Evolutionary conservation across 2,888 invertebrate species (phyloP).

Genomic region (Drosophila flavopinicola): DNA sequence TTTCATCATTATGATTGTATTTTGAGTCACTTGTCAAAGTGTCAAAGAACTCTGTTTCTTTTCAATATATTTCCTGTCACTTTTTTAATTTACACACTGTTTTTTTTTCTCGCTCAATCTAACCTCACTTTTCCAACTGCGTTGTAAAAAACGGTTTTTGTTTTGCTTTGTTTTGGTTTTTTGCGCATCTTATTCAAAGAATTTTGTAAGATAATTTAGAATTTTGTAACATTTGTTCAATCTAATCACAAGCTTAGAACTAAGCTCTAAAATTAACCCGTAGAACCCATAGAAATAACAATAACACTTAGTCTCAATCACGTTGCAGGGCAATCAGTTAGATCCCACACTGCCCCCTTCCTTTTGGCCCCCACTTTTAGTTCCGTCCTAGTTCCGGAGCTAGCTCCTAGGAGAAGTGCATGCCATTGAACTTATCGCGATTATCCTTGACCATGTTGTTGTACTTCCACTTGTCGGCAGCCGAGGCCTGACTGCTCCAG

Average conservation of each 20-base stretch:
- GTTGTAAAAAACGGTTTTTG: neutral
- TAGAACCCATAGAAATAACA: conserved; percentile 36
- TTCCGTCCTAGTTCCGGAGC: too few relatives aligned
- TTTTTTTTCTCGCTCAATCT: neutral
- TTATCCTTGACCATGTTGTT: conserved; percentile 82
- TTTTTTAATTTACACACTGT: neutral
- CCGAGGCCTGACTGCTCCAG: conserved; percentile 71
- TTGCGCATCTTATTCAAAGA: conserved; percentile 51
- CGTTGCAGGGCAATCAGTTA: conserved; percentile 34
- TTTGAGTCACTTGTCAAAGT: too few relatives aligned
- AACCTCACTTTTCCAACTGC: conserved; percentile 9
- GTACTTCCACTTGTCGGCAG: conserved; percentile 83
- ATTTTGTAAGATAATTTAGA: conserved; percentile 23
- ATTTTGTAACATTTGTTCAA: conserved; percentile 6
- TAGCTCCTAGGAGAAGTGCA: conserved; percentile 81
- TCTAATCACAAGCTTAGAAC: conserved; percentile 28
- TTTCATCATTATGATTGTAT: too few relatives aligned
- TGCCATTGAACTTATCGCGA: conserved; percentile 81
- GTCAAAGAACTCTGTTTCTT: too few relatives aligned
- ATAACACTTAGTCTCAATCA: conserved; percentile 34
- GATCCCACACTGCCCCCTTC: neutral
- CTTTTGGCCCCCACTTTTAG: neutral
- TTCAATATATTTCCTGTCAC: too few relatives aligned
- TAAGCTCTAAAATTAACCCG: conserved; percentile 39
- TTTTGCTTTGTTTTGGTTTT: too few relatives aligned